phyloP scores from a whole-genome alignment of 2,113 vertebrate species.

The Condylura cristata region DNA sequence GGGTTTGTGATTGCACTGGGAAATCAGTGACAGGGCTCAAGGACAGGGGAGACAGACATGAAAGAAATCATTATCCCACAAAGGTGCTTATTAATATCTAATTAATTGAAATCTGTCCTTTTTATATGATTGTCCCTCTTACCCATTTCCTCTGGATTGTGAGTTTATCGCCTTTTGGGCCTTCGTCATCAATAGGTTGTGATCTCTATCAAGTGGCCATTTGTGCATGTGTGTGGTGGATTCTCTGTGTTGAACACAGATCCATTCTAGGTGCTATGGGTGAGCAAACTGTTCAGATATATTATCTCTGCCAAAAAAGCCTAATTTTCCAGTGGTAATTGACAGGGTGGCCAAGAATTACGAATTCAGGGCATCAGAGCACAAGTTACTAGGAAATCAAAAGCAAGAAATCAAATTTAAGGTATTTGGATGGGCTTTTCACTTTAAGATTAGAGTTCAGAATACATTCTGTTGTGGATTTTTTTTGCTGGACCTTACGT shows the following conservation, averaged over 20 bases:
- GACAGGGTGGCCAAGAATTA: not conserved
- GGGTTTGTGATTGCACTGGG: too few species aligned
- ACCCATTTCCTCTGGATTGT: not conserved
- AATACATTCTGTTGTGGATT: not conserved
- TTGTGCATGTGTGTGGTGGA: rapidly evolving
- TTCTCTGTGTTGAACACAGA: not conserved
- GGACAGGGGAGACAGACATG: too few species aligned
- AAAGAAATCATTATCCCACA: too few species aligned
- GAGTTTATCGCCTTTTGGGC: not conserved
- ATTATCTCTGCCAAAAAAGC: not conserved
- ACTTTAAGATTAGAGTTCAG: not conserved
- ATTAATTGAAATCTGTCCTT: not conserved
- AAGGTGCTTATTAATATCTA: too few species aligned
- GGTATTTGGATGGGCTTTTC: not conserved
- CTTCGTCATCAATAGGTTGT: rapidly evolving
- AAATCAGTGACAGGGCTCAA: too few species aligned
- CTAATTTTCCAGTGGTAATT: not conserved
- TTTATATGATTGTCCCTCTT: too few species aligned
- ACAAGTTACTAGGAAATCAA: not conserved
- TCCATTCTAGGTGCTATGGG: not conserved
- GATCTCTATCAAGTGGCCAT: rapidly evolving
- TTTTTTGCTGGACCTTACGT: not conserved
- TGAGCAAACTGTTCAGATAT: not conserved
- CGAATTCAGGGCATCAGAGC: not conserved
- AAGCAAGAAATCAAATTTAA: not conserved